These are phyloP conservation scores for Pollimyrus isidori DNA, from an alignment of 2,113 vertebrate species.

Conservation along the genomic window DNA sequence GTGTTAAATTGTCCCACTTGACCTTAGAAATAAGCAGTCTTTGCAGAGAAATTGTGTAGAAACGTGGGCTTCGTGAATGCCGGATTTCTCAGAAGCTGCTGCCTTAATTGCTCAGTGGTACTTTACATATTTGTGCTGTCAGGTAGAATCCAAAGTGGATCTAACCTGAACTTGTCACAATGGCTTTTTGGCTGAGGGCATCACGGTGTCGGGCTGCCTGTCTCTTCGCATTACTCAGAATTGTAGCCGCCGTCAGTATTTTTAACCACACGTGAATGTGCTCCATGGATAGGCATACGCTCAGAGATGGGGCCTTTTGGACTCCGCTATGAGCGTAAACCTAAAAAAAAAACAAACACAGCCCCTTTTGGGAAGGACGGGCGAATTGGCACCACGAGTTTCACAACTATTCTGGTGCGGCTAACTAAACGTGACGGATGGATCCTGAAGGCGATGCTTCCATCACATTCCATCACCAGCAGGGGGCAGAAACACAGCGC, in stretches of 20 bases:
- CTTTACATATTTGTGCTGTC: conserved; percentile 18
- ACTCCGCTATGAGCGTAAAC: not conserved
- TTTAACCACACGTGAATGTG: not conserved
- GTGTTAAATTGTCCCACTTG: conserved; percentile 48
- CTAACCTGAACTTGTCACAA: not conserved
- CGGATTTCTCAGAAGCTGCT: conserved; percentile 60
- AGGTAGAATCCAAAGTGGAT: not conserved
- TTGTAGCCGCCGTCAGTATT: not conserved
- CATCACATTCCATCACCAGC: not conserved
- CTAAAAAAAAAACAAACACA: not conserved
- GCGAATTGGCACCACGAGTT: not conserved
- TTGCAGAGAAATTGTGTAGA: conserved; percentile 32
- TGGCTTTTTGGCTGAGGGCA: not conserved
- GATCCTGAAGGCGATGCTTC: not conserved
- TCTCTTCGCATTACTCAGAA: not conserved
- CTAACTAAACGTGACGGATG: not conserved
- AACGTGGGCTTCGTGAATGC: conserved; percentile 56
- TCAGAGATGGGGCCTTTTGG: too few species aligned
- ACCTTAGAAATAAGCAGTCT: conserved; percentile 47
- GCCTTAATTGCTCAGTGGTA: conserved; percentile 46
- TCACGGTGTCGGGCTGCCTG: not conserved
- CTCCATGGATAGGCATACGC: not conserved
- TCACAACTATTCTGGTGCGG: not conserved
- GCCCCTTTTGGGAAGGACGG: not conserved
- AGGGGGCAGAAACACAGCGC: not conserved